Conservation (phyloP, 2,888 invertebrate genomes). For the Pelosia muscerda region DNA sequence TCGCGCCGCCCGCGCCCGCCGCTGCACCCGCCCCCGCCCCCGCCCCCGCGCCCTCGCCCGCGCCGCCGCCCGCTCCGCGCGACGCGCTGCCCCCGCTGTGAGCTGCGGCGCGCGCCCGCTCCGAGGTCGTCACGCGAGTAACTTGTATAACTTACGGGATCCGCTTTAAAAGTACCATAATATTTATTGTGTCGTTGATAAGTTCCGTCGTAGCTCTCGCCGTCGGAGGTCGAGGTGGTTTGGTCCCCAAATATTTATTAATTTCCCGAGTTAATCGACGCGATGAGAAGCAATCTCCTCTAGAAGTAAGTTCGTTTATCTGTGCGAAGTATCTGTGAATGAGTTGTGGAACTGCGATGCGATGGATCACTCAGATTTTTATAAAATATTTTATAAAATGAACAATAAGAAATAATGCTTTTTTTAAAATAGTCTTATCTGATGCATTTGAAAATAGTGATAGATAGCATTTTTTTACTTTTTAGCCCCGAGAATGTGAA, state of each 20-base stretch:
- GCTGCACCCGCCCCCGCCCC: slow-evolving; percentile 31
- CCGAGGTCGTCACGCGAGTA: slow-evolving; percentile 62
- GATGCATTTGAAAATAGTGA: slow-evolving; percentile 50
- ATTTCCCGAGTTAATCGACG: slow-evolving; percentile 36
- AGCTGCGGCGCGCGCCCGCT: slow-evolving; percentile 17
- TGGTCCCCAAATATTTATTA: slow-evolving; percentile 48
- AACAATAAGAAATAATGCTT: slow-evolving; percentile 45
- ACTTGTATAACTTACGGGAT: slow-evolving; percentile 74
- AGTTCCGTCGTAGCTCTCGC: slow-evolving; percentile 64
- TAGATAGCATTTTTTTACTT: slow-evolving; percentile 42
- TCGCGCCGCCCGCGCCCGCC: slow-evolving; percentile 43
- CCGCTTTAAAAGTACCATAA: slow-evolving; percentile 81
- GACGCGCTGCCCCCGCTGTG: slow-evolving; percentile 54
- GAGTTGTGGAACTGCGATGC: slow-evolving; percentile 28
- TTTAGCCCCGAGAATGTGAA: slow-evolving; percentile 31
- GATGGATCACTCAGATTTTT: slow-evolving; percentile 29
- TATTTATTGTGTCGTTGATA: slow-evolving; percentile 78
- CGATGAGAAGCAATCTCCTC: slow-evolving; percentile 50
- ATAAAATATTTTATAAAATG: slow-evolving; percentile 37
- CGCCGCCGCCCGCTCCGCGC: slow-evolving; percentile 42
- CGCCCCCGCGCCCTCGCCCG: slow-evolving; percentile 36
- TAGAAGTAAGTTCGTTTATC: slow-evolving; percentile 49
- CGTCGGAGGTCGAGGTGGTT: slow-evolving; percentile 28
- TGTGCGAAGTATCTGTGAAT: slow-evolving; percentile 36
- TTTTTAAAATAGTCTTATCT: slow-evolving; percentile 45